Evolutionary conservation across 1,140 invertebrate genomes (phyloP).

Genomic region (Achroia grisella): DNA sequence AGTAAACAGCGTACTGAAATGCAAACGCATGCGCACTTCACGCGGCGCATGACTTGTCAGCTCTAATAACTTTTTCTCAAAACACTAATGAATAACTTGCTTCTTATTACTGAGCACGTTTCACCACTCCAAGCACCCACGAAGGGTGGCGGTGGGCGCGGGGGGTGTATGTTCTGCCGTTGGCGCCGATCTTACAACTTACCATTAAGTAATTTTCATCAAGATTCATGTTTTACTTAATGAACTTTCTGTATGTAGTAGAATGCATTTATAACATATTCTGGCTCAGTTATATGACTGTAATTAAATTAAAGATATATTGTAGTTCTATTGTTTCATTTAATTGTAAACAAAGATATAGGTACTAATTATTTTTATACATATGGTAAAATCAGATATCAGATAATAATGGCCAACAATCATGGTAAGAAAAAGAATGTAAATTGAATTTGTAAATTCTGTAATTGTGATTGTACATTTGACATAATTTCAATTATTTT

Average conservation of each 20-base stretch:
- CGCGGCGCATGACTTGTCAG: slow-evolving; percentile 32
- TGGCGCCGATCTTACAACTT: slow-evolving; percentile 38
- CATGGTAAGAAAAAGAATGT: too few species aligned
- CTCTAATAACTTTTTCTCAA: slow-evolving; percentile 58
- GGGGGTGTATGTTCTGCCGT: slow-evolving; percentile 15
- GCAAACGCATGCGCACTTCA: slow-evolving; percentile 45
- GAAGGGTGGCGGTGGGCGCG: slow-evolving; percentile 2
- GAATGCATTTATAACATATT: slow-evolving; percentile 2
- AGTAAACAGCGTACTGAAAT: slow-evolving; percentile 42
- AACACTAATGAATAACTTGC: slow-evolving; percentile 62
- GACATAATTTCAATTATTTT: too few species aligned
- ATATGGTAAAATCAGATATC: too few species aligned
- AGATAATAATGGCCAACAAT: too few species aligned
- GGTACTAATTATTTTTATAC: too few species aligned
- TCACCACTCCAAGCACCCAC: slow-evolving; percentile 24
- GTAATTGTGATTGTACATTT: too few species aligned
- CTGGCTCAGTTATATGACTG: too few species aligned
- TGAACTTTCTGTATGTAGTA: slow-evolving; percentile 24
- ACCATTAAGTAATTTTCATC: slow-evolving; percentile 44
- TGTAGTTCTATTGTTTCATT: too few species aligned
- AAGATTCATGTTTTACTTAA: slow-evolving; percentile 35
- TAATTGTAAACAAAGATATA: too few species aligned
- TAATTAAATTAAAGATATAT: too few species aligned
- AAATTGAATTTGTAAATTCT: too few species aligned
- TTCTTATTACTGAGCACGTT: slow-evolving; percentile 62